Base-by-base conservation (phyloP, 2,113 vertebrate genomes). In the Porphyrio hochstetteri region DNA sequence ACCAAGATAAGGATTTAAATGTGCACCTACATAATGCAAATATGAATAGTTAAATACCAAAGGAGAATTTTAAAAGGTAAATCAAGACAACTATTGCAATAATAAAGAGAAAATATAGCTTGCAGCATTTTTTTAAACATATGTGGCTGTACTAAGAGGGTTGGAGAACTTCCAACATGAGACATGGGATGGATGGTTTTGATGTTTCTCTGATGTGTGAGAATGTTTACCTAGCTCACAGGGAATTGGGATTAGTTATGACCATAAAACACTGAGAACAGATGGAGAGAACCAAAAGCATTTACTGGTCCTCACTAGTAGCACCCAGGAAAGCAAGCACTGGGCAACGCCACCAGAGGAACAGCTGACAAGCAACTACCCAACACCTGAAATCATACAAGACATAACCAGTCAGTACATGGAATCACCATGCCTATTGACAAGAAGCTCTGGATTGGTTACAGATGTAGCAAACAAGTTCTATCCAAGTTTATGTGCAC, bases 351-450 rank as follows among this genome's bases (percentile, higher is more conserved):
- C 61, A 59, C 4, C 8, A 44, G 31, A 63, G 59, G 31, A 91
- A 48, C 63, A 80, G 76, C 86, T 86, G 59, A 44, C 48, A 86
- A 59, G 63, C 55, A 91, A 60, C 38, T 11, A 52, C 23, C 19
- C 60, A 48, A 36, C 2, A 1, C 35, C 33, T 15, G 6, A 80
- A 86, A n/a, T 16, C 57, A 25, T 7, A 57, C 0, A 0, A 87
- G 35, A 67, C 59, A 36, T 29, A 71, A 78, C 13, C 42, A 59
- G 28, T 21, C 9, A 74, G 50, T 25, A 46, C 0, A 0, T 64
- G 63, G 25, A 71, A 55, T 16, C 36, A 8, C 63, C 46, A 24
- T 86, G 48, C 42, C 42, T 21, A n/a, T 1, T 29, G 50, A 80
- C 40, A 89, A 36, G 5, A 25, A 64, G 16, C 33, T 82, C 36